Evolutionary conservation across 1,140 invertebrate genomes (phyloP).

Genomic region (Luehdorfia chinensis): DNA sequence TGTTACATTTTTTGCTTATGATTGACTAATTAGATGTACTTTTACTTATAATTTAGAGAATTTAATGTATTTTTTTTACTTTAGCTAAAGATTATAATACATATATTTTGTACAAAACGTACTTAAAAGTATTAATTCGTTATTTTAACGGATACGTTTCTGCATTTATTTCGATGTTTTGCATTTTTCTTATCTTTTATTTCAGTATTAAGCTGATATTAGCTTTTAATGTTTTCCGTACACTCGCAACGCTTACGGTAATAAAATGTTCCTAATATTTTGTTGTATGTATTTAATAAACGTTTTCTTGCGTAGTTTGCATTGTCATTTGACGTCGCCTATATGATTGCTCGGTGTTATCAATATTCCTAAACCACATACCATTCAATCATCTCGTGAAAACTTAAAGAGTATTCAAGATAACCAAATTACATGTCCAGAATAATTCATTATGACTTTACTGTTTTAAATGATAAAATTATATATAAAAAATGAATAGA

Average conservation of each 20-base stretch:
- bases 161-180: constrained; percentile 15
- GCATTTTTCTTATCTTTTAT: constrained; percentile 7
- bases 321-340: too few relatives aligned
- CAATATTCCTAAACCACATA: background rate
- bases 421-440: background rate
- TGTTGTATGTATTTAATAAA: constrained; percentile 8
- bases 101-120: too few relatives aligned
- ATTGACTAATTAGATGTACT: too few relatives aligned
- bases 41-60: background rate
- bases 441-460: background rate
- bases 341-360: too few relatives aligned
- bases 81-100: background rate
- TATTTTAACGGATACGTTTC: constrained; percentile 5
- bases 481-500: background rate
- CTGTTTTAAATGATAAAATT: background rate
- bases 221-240: constrained; percentile 1
- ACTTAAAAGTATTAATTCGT: constrained; percentile 12
- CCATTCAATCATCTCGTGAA: background rate
- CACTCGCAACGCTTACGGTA: background rate
- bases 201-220: constrained; percentile 17
- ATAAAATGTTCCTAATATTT: constrained; percentile 4
- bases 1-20: background rate
- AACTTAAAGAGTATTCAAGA: background rate
- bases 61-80: background rate
- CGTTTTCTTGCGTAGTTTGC: background rate